Evolutionary conservation across 2,888 invertebrate genomes (phyloP), one percentile per base, ranked within the genome.

Genomic region (Zeuzera pyrina): DNA sequence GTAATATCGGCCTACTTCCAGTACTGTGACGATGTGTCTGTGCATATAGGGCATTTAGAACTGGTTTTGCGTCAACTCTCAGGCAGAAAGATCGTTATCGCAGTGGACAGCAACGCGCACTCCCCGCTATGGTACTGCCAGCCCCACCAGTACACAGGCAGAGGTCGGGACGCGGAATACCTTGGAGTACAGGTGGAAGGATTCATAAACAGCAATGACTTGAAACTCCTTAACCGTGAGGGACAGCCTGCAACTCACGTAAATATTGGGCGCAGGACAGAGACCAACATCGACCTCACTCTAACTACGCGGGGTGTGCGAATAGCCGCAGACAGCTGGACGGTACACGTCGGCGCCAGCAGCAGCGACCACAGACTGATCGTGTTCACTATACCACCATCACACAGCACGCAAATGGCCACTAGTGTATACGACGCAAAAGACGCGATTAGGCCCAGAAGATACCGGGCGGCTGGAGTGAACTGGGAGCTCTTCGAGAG

Each of bases 281-380:
- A 31, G 25, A 26, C 31, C 1, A 31, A 31, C 11, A 15, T 31
- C 2, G 31, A 31, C 15, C 8, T 31, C n/a, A 31, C 31, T 2
- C n/a, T 31, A 6, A 8, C 3, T 5, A 15, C 19, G n/a, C 12
- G 31, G n/a, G 24, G 19, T 3, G 6, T 31, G 1, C 1, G 6
- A 15, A 29, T 25, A 2, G 3, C 10, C 2, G 28, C 29, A 37
- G 0, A n/a, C n/a, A n/a, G 15, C 2, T 19, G 29, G 29, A 8
- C 21, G 2, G 21, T 29, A 10, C 29, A 29, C n/a, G 29, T 21
- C 7, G 19, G 10, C 1, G 10, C 13, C 12, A 30, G 29, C 13
- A 10, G 11, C 7, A 21, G 21, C 8, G 29, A 21, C 22, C 19
- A 21, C 29, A 19, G 21, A 13, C n/a, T 30, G 12, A 10, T 21